Conservation (phyloP, 64 coral and sea anemone species). For the Anthopleura sola region DNA sequence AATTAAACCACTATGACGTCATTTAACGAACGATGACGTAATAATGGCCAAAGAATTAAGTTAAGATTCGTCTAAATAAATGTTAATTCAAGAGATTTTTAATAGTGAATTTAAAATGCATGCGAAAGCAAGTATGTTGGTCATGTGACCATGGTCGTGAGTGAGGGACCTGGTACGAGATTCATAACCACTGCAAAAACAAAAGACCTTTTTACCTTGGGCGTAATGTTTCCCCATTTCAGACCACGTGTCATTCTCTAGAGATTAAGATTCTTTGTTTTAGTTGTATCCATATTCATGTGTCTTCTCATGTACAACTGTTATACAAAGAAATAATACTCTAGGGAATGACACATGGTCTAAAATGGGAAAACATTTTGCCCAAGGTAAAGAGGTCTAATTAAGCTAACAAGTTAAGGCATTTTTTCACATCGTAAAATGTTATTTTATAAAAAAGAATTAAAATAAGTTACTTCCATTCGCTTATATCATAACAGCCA, state of each 20-base stretch:
- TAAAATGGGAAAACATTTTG: too few relatives aligned
- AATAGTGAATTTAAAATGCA: neutral
- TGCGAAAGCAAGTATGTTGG: neutral
- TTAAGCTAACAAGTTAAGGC: too few relatives aligned
- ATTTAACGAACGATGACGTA: neutral
- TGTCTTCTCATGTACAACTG: too few relatives aligned
- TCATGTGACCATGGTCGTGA: neutral
- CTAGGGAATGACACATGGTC: too few relatives aligned
- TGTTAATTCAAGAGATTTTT: too few relatives aligned
- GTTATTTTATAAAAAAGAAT: neutral
- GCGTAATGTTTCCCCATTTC: too few relatives aligned
- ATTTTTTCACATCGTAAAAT: neutral
- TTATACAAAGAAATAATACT: too few relatives aligned
- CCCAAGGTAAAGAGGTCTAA: too few relatives aligned
- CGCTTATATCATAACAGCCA: neutral
- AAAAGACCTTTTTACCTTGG: too few relatives aligned
- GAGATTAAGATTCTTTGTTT: too few relatives aligned
- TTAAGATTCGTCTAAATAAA: neutral
- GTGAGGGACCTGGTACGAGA: neutral
- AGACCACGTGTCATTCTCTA: too few relatives aligned
- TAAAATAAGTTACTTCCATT: conserved; percentile 1
- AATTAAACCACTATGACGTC: neutral
- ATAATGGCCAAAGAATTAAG: neutral
- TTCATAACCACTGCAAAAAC: neutral
- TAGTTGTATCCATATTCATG: too few relatives aligned